A percentile compares a stretch with the other conserved stretches of the same genome.
Conservation (phyloP, 2,888 invertebrate species). For the Augochlorella aurata region DNA sequence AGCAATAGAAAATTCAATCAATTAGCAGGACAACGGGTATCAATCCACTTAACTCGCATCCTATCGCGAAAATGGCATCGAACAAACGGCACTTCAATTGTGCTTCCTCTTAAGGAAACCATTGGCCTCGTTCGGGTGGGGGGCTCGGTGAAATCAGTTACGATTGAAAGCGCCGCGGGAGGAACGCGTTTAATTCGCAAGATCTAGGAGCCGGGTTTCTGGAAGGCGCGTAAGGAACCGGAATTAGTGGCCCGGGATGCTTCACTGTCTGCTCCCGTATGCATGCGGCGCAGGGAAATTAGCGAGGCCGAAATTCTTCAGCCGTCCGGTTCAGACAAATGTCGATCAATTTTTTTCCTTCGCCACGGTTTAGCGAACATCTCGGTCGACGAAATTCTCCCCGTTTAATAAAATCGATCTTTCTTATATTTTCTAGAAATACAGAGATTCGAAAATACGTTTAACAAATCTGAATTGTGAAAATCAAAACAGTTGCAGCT, state of each 20-base stretch:
- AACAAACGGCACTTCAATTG: constrained; percentile 4
- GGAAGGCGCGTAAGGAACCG: constrained; percentile 13
- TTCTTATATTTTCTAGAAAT: neutral
- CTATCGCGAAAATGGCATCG: constrained; percentile 3
- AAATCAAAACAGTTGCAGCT: no score
- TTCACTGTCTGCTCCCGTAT: constrained; percentile 31
- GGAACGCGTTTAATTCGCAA: constrained; percentile 32
- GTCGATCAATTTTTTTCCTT: constrained; percentile 8
- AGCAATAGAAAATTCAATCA: neutral
- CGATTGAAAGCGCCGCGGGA: neutral
- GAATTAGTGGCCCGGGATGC: constrained; percentile 31
- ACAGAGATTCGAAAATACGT: no score
- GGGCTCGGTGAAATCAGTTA: neutral
- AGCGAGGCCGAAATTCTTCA: constrained; percentile 37
- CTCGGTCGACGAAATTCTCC: neutral
- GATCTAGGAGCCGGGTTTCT: constrained; percentile 5
- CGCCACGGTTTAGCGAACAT: constrained; percentile 1
- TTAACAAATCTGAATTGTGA: no score
- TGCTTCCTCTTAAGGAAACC: neutral
- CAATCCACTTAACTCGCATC: constrained; percentile 32
- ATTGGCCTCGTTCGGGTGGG: neutral
- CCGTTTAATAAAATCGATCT: no score
- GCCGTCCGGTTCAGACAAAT: constrained; percentile 29
- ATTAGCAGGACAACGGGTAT: constrained; percentile 21
- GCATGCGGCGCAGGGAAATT: constrained; percentile 39